phyloP scores from a whole-genome alignment of 1,140 invertebrate species.

The Caenorhabditis tropicalis region DNA sequence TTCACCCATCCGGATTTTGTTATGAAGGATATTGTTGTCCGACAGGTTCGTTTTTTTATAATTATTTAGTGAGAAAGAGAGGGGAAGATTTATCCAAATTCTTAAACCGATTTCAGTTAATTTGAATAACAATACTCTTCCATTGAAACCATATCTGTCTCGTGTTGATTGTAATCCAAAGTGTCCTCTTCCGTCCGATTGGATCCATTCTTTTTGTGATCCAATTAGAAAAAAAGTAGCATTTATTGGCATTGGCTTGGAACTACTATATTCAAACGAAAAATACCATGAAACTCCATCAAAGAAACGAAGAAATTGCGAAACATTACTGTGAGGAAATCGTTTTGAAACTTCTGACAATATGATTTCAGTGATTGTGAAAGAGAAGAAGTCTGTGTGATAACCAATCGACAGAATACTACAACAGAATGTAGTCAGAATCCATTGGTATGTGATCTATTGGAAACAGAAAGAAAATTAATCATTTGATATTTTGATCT shows the following conservation, averaged over 20 bases:
- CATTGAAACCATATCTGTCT: not conserved
- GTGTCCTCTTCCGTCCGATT: not conserved
- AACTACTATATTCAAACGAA: not conserved
- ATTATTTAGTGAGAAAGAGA: too few species aligned
- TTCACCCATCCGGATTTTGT: not conserved
- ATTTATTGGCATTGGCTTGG: not conserved
- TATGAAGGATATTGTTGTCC: not conserved
- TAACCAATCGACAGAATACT: not conserved
- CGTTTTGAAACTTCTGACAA: not conserved
- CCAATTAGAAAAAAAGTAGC: not conserved
- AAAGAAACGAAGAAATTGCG: not conserved
- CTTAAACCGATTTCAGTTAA: constrained; percentile 11
- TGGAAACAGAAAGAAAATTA: too few species aligned
- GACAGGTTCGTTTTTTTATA: too few species aligned
- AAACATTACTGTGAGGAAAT: not conserved
- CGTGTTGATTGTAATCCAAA: not conserved
- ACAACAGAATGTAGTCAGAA: not conserved
- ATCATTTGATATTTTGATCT: not conserved
- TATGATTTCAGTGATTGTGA: not conserved
- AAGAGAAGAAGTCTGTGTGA: not conserved
- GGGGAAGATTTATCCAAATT: not conserved
- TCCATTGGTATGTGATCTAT: not conserved
- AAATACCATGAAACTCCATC: not conserved
- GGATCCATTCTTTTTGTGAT: not conserved
- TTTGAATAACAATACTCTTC: not conserved